Conservation (phyloP, 2,888 invertebrate species). For the Drosophila quinaria region DNA sequence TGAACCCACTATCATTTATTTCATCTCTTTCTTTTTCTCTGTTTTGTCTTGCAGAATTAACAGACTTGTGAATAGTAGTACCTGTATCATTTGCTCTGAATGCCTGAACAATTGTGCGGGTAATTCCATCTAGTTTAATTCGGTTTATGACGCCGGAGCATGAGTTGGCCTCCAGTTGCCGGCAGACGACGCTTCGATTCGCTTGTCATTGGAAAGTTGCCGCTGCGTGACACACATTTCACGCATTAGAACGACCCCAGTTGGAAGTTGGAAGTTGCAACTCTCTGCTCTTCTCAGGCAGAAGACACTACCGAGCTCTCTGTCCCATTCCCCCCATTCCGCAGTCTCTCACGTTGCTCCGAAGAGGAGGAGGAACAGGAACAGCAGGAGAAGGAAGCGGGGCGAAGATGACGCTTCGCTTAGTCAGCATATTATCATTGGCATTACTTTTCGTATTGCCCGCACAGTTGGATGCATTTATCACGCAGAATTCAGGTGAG, state of each 20-base stretch:
- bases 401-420: conserved; percentile 76
- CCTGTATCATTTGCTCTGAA: conserved; percentile 48
- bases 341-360: too few species aligned
- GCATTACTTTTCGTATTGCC: conserved; percentile 71
- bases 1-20: neutral
- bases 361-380: conserved; percentile 3
- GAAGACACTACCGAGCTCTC: neutral
- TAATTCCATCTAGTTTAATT: conserved; percentile 65
- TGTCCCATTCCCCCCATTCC: too few species aligned
- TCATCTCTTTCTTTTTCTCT: neutral
- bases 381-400: conserved; percentile 17
- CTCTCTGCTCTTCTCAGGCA: conserved; percentile 1
- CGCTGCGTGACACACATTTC: conserved; percentile 79
- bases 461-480: conserved; percentile 82
- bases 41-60: conserved; percentile 17
- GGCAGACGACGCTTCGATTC: conserved; percentile 58
- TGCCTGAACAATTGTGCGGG: conserved; percentile 67
- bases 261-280: conserved; percentile 7
- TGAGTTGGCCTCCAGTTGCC: conserved; percentile 56
- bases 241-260: conserved; percentile 63
- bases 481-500: conserved; percentile 82
- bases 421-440: conserved; percentile 70
- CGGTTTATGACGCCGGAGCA: conserved; percentile 57
- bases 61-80: conserved; percentile 35
- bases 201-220: conserved; percentile 81